Base-by-base conservation (phyloP, 2,888 invertebrate genomes). In the Rhingia rostrata region DNA sequence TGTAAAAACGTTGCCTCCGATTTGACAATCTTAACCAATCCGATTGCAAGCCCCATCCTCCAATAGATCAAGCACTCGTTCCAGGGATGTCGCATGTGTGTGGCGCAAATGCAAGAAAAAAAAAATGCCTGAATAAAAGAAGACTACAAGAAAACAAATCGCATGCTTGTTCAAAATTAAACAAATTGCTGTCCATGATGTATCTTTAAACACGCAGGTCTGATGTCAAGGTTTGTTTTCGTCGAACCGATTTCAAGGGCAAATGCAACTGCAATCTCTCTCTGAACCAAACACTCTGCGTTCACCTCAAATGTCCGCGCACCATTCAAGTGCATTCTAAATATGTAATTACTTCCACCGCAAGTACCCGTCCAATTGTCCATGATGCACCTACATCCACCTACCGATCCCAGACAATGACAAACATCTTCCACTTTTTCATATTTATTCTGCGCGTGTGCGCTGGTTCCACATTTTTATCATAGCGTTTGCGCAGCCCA, bases 301-400 rank as follows among this genome's bases (percentile, higher is more conserved):
- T 70, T 72, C 51, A 77, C 43, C 56, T 64, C 75, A 30, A 53
- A 37, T 14, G 45, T 30, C 66, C 53, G 51, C 72, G 64, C 54
- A 33, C 33, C 39, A 67, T 66, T 72, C 61, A 77, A 83, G 82
- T 78, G 82, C 78, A 83, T 73, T 78, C 67, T 64, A 83, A 83
- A 83, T 83, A 22, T 22, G 22, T 22, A 83, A 83, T 83, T 69
- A 74, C 78, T 69, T 69, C 47, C 53, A 41, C 9, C 45, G 30
- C 47, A 69, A 83, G 73, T 60, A 51, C 60, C 35, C 58, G 56
- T 64, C 51, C 73, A 72, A 73, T 47, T 60, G 70, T 77, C 81
- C 58, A 80, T 80, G 69, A 56, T 61, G 39, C 35, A 63, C 22
- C 14, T n/a, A 33, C 56, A 74, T 69, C 61, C 73, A 53, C 35